Percentiles rank a stretch among this genome's conserved stretches.
Conservation (phyloP, 2,888 invertebrate genomes). For the Rambutsinella grinnellia region DNA sequence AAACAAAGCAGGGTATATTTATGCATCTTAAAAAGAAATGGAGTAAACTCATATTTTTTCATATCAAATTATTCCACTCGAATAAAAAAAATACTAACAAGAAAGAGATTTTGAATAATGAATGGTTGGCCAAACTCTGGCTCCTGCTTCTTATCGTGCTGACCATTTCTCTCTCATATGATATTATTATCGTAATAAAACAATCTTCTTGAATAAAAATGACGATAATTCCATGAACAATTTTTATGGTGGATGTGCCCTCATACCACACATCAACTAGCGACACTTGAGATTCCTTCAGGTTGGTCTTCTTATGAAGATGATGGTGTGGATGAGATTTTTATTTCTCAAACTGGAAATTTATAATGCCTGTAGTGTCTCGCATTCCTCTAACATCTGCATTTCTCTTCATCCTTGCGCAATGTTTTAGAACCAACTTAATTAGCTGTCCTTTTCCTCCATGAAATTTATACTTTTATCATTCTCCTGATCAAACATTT, state of each 20-base stretch:
- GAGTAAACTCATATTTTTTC: background rate
- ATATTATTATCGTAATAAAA: background rate
- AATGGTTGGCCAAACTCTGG: background rate
- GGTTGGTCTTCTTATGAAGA: background rate
- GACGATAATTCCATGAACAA: background rate
- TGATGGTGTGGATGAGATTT: slow-evolving; percentile 10
- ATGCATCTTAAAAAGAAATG: background rate
- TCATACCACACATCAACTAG: background rate
- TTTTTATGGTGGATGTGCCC: background rate
- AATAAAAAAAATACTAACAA: background rate
- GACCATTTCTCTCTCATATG: slow-evolving; percentile 9
- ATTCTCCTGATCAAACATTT: background rate
- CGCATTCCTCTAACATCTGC: slow-evolving; percentile 27
- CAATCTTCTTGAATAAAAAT: background rate
- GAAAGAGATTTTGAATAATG: background rate
- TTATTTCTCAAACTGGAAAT: too few species aligned
- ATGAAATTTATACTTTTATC: slow-evolving; percentile 28
- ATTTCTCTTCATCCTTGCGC: slow-evolving; percentile 45
- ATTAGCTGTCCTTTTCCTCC: slow-evolving; percentile 33
- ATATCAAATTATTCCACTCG: background rate
- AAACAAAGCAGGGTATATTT: too few species aligned
- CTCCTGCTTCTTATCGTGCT: slow-evolving; percentile 1
- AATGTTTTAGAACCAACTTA: slow-evolving; percentile 44
- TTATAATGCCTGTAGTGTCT: background rate
- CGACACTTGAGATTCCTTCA: background rate